Conservation (phyloP, 2,797 vertebrate genomes). For the Saxicola maurus region DNA sequence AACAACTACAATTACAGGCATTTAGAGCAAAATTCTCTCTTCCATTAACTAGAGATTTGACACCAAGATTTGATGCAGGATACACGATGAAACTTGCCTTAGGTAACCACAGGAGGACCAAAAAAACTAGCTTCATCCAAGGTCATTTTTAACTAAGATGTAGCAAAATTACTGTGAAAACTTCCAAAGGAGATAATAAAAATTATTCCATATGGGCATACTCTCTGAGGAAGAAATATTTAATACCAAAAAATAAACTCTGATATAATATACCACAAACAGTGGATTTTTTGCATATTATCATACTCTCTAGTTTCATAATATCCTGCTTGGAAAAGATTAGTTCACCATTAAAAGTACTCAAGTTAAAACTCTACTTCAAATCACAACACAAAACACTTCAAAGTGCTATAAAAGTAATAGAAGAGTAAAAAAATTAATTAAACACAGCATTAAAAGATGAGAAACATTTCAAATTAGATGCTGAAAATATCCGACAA, state of each 20-base stretch:
- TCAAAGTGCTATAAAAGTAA: neutral
- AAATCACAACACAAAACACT: neutral
- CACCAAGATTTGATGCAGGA: neutral
- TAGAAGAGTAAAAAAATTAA: neutral
- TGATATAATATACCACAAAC: neutral
- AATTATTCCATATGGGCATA: conserved; percentile 2
- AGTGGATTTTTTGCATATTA: neutral
- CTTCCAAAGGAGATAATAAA: conserved; percentile 8
- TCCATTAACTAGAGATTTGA: conserved; percentile 28
- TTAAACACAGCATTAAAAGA: neutral
- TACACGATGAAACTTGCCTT: conserved; percentile 10
- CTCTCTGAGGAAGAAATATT: neutral
- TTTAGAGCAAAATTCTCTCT: neutral
- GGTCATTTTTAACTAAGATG: conserved; percentile 48
- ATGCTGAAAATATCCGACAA: neutral
- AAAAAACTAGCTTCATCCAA: neutral
- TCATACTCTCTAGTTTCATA: neutral
- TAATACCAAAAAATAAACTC: conserved; percentile 12
- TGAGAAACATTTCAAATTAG: neutral
- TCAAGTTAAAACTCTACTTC: neutral
- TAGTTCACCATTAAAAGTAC: neutral
- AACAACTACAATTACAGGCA: neutral
- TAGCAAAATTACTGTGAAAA: conserved; percentile 24
- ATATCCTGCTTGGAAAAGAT: neutral
- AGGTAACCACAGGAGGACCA: conserved; percentile 44